Base-by-base conservation (phyloP, 2,797 vertebrate genomes). In the Melanotaenia trifasciata region DNA sequence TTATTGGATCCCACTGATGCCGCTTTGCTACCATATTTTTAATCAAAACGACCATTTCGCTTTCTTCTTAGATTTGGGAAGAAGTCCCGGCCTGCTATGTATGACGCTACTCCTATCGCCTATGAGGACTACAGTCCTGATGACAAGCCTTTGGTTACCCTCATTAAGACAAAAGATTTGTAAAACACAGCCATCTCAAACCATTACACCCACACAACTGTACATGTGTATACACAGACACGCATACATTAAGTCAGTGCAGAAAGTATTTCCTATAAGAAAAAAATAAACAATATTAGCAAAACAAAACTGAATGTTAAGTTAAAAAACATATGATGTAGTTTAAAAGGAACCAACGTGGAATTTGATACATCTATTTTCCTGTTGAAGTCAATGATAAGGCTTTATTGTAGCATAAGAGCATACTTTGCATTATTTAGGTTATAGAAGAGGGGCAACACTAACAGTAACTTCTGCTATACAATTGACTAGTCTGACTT, bases 111-210 rank as follows among this genome's bases (percentile, higher is more conserved):
- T 28, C 97, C 97, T 54, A 98, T 99, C 71, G 94, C 96, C 81
- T 99, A 99, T 9, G 98, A 99, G 92, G 98, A 99, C 90, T 99
- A 98, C 94, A 99, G 98, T 86, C 96, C 97, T 0, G 98, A 99
- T 51, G 98, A 99, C 93, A 99, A 99, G 89, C 98, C 98, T 70
- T 92, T 99, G 93, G 98, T 99, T 80, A 98, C 98, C 70, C 96
- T 99, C 89, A 99, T 99, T 91, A 99, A 99, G 95, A 99, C 98
- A 20, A 99, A 99, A 95, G 97, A 99, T 98, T 98, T 99, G 96
- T 99, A 97, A 96, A 92, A 85, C 92, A 85, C 90, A 88, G 93
- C 70, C 71, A 63, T 79, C 22, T 64, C 35, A 74, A 53, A 73
- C 62, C 64, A 64, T 69, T 57, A 64, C 70, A 64, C 67, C 72